Evolutionary conservation across 2,797 vertebrate genomes (phyloP).

Genomic region (Sebastes variabilis): DNA sequence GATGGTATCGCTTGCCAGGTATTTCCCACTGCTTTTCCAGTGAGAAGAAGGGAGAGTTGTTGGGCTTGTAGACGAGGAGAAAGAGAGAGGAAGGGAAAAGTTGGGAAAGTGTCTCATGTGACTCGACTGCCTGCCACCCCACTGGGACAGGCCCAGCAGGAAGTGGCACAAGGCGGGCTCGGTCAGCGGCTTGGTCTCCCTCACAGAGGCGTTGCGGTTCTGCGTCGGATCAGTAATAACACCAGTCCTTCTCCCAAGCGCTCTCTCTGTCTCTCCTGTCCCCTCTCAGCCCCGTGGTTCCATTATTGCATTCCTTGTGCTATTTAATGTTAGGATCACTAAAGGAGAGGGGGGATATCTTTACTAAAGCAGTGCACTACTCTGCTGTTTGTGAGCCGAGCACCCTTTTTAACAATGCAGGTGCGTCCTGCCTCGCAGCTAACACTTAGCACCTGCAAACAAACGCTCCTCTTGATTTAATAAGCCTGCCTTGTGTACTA

Average conservation of each 20-base stretch:
- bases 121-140: constrained; percentile 16
- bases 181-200: constrained; percentile 47
- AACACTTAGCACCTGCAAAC: constrained; percentile 44
- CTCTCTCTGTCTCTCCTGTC: constrained; percentile 25
- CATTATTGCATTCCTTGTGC: constrained; percentile 77
- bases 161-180: constrained; percentile 47
- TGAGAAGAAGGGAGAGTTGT: constrained; percentile 54
- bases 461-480: constrained; percentile 48
- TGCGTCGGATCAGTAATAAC: constrained; percentile 43
- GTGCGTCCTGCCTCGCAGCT: constrained; percentile 58
- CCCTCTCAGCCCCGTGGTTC: constrained; percentile 51
- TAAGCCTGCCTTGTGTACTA: constrained; percentile 38
- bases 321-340: constrained; percentile 76
- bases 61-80: constrained; percentile 17
- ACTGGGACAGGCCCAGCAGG: constrained; percentile 39
- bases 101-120: constrained; percentile 32
- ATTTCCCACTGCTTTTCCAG: constrained; percentile 72
- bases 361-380: constrained; percentile 23
- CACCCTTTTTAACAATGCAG: constrained; percentile 71
- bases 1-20: constrained; percentile 77
- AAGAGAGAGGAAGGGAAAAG: constrained; percentile 35
- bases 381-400: constrained; percentile 20
- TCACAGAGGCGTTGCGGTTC: constrained; percentile 15
- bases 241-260: neutral
- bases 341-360: constrained; percentile 19